phyloP scores from a whole-genome alignment of 2,113 vertebrate genomes.

The Himantopus leucocephalus region DNA sequence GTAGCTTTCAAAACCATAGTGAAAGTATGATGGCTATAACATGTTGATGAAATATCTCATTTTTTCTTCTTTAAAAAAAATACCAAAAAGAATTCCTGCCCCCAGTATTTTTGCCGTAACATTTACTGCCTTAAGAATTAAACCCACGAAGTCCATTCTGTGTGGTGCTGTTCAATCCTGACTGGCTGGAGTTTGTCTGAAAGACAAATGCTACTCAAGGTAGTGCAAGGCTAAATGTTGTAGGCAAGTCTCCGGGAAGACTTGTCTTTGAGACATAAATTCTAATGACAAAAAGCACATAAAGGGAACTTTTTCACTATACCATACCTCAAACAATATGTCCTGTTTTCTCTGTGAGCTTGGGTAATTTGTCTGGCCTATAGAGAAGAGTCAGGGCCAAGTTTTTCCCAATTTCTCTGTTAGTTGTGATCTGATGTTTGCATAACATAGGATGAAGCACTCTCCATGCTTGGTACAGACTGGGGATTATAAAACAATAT shows the following conservation, averaged over 20 bases:
- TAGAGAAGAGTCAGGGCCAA: neutral
- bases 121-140: conserved; percentile 26
- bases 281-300: conserved; percentile 60
- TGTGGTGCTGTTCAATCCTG: neutral
- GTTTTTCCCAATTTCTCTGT: neutral
- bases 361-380: conserved; percentile 50
- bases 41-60: conserved; percentile 52
- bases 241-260: conserved; percentile 46
- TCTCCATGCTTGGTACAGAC: neutral
- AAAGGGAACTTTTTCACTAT: conserved; percentile 48
- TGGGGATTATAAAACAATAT: neutral
- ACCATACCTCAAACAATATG: conserved; percentile 42
- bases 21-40: conserved; percentile 31
- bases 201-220: conserved; percentile 61
- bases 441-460: neutral
- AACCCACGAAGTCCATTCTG: conserved; percentile 1
- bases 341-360: conserved; percentile 21
- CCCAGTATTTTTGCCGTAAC: neutral
- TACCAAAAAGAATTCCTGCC: neutral
- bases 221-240: conserved; percentile 51
- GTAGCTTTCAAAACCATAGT: conserved; percentile 26
- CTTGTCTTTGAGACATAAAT: conserved; percentile 59
- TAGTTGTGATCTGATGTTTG: neutral
- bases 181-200: conserved; percentile 56
- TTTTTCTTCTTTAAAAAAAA: neutral